Evolutionary conservation across 1,140 invertebrate genomes (phyloP).

Genomic region (Oscheius sp.): DNA sequence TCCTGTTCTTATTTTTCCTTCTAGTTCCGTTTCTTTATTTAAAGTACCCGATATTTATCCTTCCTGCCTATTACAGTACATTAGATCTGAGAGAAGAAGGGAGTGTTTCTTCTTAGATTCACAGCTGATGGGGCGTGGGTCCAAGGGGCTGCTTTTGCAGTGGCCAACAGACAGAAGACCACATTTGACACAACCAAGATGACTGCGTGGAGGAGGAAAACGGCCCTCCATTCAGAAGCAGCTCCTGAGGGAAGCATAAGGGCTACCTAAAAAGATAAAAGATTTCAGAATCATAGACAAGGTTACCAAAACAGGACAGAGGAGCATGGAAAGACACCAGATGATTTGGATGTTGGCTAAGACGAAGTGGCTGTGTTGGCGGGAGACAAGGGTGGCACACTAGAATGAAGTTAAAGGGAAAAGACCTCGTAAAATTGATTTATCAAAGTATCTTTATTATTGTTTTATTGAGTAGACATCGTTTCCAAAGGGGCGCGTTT

Average conservation of each 20-base stretch:
- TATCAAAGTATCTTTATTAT: too few relatives aligned
- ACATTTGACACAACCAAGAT: slow-evolving; percentile 49
- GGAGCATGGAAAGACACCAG: slow-evolving; percentile 58
- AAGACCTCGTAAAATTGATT: too few relatives aligned
- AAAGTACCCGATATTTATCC: too few relatives aligned
- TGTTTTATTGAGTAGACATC: too few relatives aligned
- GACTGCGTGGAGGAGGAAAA: slow-evolving; percentile 53
- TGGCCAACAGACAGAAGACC: slow-evolving; percentile 53
- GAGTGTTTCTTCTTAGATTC: neutral
- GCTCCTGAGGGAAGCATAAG: slow-evolving; percentile 19
- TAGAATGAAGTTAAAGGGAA: slow-evolving; percentile 12
- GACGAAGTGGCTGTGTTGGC: slow-evolving; percentile 59
- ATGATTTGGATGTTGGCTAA: slow-evolving; percentile 58
- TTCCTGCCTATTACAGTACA: too few relatives aligned
- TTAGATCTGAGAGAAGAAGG: neutral
- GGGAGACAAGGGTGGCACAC: slow-evolving; percentile 47
- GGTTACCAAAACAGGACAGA: slow-evolving; percentile 52
- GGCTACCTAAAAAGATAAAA: slow-evolving; percentile 39
- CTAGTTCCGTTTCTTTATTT: too few relatives aligned
- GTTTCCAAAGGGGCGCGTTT: too few relatives aligned
- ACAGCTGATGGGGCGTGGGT: slow-evolving; percentile 28
- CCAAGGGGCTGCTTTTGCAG: slow-evolving; percentile 51
- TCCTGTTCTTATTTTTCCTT: too few relatives aligned
- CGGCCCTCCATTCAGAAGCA: slow-evolving; percentile 46
- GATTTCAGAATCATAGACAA: slow-evolving; percentile 53